A percentile compares a stretch with the other conserved stretches of the same genome.
phyloP scores from a whole-genome alignment of 2,888 invertebrate species.

The Rotaria magnacalcarata region DNA sequence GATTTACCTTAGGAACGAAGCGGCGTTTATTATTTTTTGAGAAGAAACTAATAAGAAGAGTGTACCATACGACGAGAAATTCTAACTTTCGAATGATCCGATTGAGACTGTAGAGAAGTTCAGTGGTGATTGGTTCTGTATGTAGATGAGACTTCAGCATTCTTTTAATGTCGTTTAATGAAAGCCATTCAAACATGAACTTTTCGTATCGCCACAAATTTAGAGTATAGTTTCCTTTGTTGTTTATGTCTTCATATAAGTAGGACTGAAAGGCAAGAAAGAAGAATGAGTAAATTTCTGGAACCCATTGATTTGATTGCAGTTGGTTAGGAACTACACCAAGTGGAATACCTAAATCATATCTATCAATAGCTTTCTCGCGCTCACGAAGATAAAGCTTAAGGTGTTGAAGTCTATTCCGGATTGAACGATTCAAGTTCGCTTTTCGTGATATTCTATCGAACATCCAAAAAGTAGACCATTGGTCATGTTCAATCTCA shows the following conservation, averaged over 20 bases:
- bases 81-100: too few species aligned
- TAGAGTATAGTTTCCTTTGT: neutral
- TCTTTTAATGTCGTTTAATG: neutral
- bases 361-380: neutral
- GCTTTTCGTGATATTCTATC: neutral
- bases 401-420: neutral
- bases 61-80: too few species aligned
- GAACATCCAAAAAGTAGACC: neutral
- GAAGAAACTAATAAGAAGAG: too few species aligned
- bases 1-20: neutral
- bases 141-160: neutral
- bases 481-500: too few species aligned
- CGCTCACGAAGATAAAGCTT: neutral
- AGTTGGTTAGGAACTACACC: neutral
- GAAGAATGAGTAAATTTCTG: neutral
- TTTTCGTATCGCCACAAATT: neutral
- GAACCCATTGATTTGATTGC: too few species aligned
- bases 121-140: neutral
- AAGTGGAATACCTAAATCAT: neutral
- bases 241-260: neutral
- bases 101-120: neutral
- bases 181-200: neutral
- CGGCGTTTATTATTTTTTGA: neutral
- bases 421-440: fast-evolving
- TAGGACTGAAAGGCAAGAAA: neutral